Evolutionary conservation across 2,797 vertebrate genomes (phyloP).

Genomic region (Enteromius trimaculatus): DNA sequence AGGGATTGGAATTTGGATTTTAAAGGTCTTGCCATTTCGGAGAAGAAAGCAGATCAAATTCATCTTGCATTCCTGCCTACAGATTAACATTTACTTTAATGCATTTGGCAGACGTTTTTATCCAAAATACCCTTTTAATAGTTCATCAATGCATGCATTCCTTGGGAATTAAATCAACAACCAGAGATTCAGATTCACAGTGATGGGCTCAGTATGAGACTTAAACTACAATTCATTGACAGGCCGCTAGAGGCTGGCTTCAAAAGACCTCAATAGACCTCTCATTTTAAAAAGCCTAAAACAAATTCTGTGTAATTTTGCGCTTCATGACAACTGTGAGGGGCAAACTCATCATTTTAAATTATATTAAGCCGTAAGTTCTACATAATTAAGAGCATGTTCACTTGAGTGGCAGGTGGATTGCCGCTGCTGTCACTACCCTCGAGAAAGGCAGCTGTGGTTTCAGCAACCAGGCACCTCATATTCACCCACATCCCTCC

Average conservation of each 20-base stretch:
- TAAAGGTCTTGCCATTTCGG: background rate
- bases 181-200: background rate
- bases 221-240: background rate
- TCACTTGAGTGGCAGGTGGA: background rate
- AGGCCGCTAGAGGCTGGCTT: background rate
- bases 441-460: too few relatives aligned
- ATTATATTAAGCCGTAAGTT: background rate
- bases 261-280: background rate
- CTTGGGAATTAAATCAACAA: background rate
- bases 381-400: background rate
- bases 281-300: background rate
- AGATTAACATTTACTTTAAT: background rate
- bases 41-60: conserved; percentile 8
- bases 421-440: too few relatives aligned
- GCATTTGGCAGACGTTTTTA: background rate
- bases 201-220: background rate
- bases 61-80: background rate
- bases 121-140: background rate
- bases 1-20: background rate
- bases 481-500: too few relatives aligned
- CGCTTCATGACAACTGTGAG: too few relatives aligned
- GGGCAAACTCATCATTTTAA: background rate
- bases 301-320: too few relatives aligned
- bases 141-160: background rate
- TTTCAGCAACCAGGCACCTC: too few relatives aligned